phyloP scores from a whole-genome alignment of 2,888 invertebrate genomes.

The Cosmia pyralina region DNA sequence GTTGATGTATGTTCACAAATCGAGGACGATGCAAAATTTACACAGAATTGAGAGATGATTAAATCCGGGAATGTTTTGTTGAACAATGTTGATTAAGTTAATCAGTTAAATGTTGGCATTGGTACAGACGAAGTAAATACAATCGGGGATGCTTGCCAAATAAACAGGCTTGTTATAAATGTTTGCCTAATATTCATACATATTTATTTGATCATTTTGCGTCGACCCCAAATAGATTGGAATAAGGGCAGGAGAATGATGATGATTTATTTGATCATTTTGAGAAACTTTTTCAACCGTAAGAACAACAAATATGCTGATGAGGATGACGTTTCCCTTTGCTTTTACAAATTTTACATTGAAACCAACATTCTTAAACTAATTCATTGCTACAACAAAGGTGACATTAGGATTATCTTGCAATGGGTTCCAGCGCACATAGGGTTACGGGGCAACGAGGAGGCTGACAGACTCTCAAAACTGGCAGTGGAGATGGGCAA shows the following conservation, averaged over 20 bases:
- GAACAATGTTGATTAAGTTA: conserved; percentile 37
- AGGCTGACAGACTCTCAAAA: too few relatives aligned
- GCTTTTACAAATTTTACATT: neutral
- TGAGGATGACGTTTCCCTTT: too few relatives aligned
- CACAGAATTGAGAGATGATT: conserved; percentile 29
- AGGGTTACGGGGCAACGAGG: too few relatives aligned
- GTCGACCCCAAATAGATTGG: too few relatives aligned
- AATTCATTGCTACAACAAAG: too few relatives aligned
- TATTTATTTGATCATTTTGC: conserved; percentile 5
- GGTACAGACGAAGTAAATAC: conserved; percentile 19
- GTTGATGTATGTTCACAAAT: conserved; percentile 39
- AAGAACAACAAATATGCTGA: neutral
- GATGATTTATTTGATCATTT: conserved; percentile 14
- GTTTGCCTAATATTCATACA: conserved; percentile 19
- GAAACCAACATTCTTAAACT: too few relatives aligned
- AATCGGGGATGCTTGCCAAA: conserved; percentile 18
- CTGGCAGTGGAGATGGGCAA: too few relatives aligned
- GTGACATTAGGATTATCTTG: too few relatives aligned
- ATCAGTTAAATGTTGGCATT: conserved; percentile 33
- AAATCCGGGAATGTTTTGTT: conserved; percentile 36
- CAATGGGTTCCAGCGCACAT: too few relatives aligned
- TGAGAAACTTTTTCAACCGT: neutral
- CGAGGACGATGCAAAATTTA: conserved; percentile 23
- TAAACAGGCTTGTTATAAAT: conserved; percentile 28
- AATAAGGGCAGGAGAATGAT: too few relatives aligned